Evolutionary conservation across 2,113 vertebrate species (phyloP).

Genomic region (Baryphthengus martii): DNA sequence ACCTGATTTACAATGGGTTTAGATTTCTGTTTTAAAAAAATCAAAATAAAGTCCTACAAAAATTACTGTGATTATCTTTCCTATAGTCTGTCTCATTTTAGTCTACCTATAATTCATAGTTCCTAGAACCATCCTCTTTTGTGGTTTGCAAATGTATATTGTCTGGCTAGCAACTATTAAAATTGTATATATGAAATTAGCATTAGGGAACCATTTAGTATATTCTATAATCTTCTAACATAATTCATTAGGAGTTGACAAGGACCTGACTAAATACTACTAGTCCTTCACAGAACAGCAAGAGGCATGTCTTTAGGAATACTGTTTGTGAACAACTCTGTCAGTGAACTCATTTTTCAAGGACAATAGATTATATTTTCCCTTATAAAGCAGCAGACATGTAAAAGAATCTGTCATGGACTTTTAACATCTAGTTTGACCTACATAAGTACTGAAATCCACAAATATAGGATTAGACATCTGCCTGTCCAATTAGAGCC

Average conservation of each 20-base stretch:
- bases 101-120: not conserved
- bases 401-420: not conserved
- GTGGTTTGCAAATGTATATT: not conserved
- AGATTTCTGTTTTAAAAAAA: not conserved
- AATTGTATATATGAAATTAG: not conserved
- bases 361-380: not conserved
- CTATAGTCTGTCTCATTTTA: not conserved
- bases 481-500: not conserved
- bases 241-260: not conserved
- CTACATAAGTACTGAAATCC: not conserved
- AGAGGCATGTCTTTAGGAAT: not conserved
- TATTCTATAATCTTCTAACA: not conserved
- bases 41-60: not conserved
- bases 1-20: not conserved
- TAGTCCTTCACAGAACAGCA: not conserved
- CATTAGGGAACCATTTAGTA: not conserved
- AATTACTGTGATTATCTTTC: not conserved
- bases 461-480: not conserved
- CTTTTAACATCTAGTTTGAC: not conserved
- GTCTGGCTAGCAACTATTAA: not conserved
- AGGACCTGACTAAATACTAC: not conserved
- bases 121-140: not conserved
- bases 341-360: not conserved
- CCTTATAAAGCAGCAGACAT: not conserved
- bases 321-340: not conserved